Conservation (phyloP, 2,888 invertebrate species). For the Sicus ferrugineus region DNA sequence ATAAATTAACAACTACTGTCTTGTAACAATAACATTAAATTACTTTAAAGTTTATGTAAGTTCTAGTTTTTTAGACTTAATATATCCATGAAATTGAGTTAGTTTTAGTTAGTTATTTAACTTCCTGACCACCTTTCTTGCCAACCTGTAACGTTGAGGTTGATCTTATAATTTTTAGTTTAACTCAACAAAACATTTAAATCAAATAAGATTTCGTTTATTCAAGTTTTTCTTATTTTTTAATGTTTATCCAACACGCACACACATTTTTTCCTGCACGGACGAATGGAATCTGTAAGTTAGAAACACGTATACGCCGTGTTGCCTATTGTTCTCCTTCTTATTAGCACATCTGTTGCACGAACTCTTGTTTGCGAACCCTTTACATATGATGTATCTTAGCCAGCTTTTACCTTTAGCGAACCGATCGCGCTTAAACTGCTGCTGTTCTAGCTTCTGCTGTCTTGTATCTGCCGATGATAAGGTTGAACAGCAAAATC, state of each 20-base stretch:
- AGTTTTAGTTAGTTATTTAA: too few species aligned
- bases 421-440: background rate
- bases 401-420: background rate
- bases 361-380: background rate
- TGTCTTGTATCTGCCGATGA: background rate
- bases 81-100: too few species aligned
- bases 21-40: background rate
- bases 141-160: too few species aligned
- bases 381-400: background rate
- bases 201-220: too few species aligned
- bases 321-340: background rate
- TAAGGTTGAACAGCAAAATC: background rate
- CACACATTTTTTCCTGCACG: background rate
- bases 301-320: slow-evolving; percentile 2
- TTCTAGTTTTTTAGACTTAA: too few species aligned
- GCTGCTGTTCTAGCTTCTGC: background rate
- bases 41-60: too few species aligned
- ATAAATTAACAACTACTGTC: background rate
- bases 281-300: background rate
- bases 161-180: too few species aligned
- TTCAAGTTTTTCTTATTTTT: too few species aligned
- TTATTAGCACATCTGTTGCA: background rate
- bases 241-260: background rate
- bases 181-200: too few species aligned
- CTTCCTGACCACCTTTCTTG: too few species aligned